These are phyloP conservation scores for Eubucco bourcierii DNA, from an alignment of 2,113 vertebrate genomes.

Conservation along the genomic window DNA sequence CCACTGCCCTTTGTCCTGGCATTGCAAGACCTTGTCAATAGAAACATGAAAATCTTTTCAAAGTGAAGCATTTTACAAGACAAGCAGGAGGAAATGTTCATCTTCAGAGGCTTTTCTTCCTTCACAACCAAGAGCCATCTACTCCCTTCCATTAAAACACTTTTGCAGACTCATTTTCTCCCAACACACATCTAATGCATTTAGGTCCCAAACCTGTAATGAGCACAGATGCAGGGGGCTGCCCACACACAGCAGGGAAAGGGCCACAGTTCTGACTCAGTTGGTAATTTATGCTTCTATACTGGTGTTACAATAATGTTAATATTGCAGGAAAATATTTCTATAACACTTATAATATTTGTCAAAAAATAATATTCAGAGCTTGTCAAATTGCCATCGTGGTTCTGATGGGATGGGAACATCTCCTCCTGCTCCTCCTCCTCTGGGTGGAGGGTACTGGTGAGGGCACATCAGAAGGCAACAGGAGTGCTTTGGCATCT, in stretches of 20 bases:
- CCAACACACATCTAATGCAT: neutral
- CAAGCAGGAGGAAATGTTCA: neutral
- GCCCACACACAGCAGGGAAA: constrained; percentile 67
- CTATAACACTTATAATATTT: constrained; percentile 63
- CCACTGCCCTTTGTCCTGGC: too few species aligned
- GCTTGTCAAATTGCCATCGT: constrained; percentile 56
- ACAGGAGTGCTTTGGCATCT: neutral
- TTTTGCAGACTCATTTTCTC: constrained; percentile 12
- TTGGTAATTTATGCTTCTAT: constrained; percentile 70
- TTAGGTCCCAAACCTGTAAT: constrained; percentile 65
- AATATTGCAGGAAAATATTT: constrained; percentile 71
- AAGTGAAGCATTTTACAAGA: neutral
- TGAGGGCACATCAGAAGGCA: neutral
- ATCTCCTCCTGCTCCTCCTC: neutral
- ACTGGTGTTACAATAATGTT: constrained; percentile 64
- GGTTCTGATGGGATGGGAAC: neutral
- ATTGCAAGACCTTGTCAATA: too few species aligned
- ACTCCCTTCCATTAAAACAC: constrained; percentile 3
- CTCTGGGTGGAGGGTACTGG: neutral
- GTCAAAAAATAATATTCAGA: constrained; percentile 51
- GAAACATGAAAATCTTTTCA: neutral
- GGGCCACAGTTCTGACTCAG: constrained; percentile 71
- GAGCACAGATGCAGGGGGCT: constrained; percentile 65
- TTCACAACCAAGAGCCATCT: neutral
- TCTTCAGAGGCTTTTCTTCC: constrained; percentile 1